Conservation (phyloP, 2,888 invertebrate genomes). For the Glaucopsyche alexis region DNA sequence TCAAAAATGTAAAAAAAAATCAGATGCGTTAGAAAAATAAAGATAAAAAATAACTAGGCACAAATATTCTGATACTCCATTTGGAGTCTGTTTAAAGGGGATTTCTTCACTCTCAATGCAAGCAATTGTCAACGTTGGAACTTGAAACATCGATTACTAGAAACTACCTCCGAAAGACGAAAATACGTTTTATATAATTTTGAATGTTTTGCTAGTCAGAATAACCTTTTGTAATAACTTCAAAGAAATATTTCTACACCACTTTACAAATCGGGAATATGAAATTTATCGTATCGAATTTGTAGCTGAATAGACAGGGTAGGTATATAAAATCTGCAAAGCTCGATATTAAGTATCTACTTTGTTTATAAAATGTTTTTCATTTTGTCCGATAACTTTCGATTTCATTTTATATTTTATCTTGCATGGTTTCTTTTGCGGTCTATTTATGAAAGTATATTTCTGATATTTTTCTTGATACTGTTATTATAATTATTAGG, state of each 20-base stretch:
- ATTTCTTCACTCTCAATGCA: background rate
- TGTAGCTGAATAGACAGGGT: background rate
- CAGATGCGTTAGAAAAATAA: background rate
- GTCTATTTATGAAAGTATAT: background rate
- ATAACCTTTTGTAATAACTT: background rate
- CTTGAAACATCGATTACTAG: background rate
- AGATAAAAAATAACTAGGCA: background rate
- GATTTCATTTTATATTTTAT: constrained; percentile 23
- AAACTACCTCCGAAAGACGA: no score
- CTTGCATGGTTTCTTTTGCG: background rate
- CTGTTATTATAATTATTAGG: background rate
- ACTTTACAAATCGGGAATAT: background rate
- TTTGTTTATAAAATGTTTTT: constrained; percentile 26
- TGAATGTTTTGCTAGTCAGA: background rate
- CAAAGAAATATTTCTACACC: background rate
- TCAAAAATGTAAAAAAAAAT: background rate
- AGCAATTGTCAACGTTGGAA: background rate
- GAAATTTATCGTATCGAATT: constrained; percentile 10
- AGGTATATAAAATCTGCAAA: constrained; percentile 25
- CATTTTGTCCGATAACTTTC: background rate
- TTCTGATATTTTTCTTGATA: background rate
- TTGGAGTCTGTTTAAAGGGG: background rate
- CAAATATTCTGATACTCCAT: background rate
- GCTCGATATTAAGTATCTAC: constrained; percentile 26
- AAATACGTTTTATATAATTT: background rate